Percentiles rank a stretch among this genome's conserved stretches.
These are phyloP conservation scores for Himalopsyche anomala DNA, from an alignment of 2,888 invertebrate species.

Conservation along the genomic window DNA sequence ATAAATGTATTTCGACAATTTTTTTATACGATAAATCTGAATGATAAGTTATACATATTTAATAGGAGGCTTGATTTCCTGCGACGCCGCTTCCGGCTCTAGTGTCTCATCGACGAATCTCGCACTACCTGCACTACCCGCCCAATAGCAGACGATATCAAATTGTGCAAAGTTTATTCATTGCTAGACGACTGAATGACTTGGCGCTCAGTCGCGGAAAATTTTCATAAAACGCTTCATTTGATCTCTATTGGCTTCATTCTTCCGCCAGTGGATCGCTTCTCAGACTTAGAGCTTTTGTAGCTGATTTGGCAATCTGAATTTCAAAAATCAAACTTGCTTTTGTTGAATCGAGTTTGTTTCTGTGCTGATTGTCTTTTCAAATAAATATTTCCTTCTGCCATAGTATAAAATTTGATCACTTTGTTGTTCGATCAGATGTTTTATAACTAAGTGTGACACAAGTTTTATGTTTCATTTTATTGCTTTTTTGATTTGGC, in stretches of 20 bases:
- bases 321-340: conserved; percentile 21
- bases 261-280: conserved; percentile 38
- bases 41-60: no score
- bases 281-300: conserved; percentile 49
- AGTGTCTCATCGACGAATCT: background rate
- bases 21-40: no score
- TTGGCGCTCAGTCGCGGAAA: conserved; percentile 48
- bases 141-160: conserved; percentile 22
- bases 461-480: no score
- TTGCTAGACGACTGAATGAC: conserved; percentile 49
- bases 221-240: conserved; percentile 61
- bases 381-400: background rate
- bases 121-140: background rate
- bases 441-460: no score
- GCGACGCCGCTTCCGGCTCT: background rate
- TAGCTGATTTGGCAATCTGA: conserved; percentile 58
- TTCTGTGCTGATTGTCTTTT: background rate
- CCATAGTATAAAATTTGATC: no score
- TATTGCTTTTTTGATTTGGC: no score
- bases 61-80: background rate
- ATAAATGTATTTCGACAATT: no score
- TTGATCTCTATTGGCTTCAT: conserved; percentile 56
- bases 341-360: background rate
- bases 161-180: conserved; percentile 58
- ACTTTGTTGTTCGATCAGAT: no score